Evolutionary conservation across 2,888 invertebrate species (phyloP).

Genomic region (Campaea margaritaria): DNA sequence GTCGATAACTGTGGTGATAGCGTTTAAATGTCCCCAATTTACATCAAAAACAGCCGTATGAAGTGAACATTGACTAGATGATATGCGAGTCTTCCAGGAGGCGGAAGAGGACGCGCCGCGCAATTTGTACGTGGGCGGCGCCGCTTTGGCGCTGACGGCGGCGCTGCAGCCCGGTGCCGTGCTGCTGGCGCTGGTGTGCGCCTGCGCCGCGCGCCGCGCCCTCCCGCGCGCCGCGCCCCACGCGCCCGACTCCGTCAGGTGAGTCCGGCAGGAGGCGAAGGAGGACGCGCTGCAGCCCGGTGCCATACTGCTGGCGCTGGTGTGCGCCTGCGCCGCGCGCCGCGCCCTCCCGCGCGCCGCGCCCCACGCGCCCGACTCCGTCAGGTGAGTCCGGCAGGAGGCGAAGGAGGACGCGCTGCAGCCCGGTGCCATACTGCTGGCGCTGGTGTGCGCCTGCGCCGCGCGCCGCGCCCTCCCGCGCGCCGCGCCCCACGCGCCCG

Average conservation of each 20-base stretch:
- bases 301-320: too few relatives aligned
- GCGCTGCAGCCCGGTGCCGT: constrained; percentile 54
- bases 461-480: constrained; percentile 2
- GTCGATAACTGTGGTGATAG: too few relatives aligned
- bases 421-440: background rate
- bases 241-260: background rate
- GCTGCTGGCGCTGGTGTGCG: constrained; percentile 49
- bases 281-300: too few relatives aligned
- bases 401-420: too few relatives aligned
- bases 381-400: too few relatives aligned
- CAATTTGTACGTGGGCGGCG: constrained; percentile 57
- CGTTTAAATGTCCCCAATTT: too few relatives aligned
- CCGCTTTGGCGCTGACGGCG: constrained; percentile 45
- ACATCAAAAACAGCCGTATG: too few relatives aligned
- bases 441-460: background rate
- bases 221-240: constrained; percentile 6
- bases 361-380: too few relatives aligned
- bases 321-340: too few relatives aligned
- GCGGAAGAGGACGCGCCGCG: constrained; percentile 59
- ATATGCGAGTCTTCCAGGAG: constrained; percentile 59
- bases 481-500: constrained; percentile 10
- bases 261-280: too few relatives aligned
- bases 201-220: constrained; percentile 28
- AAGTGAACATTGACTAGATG: too few relatives aligned
- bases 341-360: too few relatives aligned